Evolutionary conservation across 2,888 invertebrate species (phyloP), one percentile per base, ranked within the genome.

Genomic region (Trypoxylon attenuatum): DNA sequence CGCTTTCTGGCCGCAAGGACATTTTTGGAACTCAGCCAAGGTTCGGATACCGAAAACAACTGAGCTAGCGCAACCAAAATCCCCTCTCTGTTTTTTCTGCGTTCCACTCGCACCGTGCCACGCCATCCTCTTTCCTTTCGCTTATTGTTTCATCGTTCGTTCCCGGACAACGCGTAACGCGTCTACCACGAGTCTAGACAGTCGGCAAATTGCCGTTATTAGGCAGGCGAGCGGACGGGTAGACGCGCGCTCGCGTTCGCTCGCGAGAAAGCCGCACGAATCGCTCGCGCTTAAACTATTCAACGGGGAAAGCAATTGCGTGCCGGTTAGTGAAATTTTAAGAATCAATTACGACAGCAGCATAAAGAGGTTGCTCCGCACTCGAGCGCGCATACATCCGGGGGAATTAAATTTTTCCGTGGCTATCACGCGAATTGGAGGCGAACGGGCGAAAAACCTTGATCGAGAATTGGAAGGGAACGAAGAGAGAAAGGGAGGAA

Each of bases 381-480:
- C n/a, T n/a, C n/a, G n/a, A n/a, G n/a, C 18, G 25, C 13, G 4
- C 15, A 15, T 46, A 21, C 19, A 43, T 33, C 29, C 47, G 38
- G 16, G 53, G 54, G 51, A 66, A 66, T 47, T 41, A 51, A 51
- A 27, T 54, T 61, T 52, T 52, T 42, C 33, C 13, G 33, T 10
- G n/a, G 33, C 13, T 4, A 13, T 13, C 13, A 13, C 13, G 43
- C 52, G 60, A 60, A 66, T 67, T 55, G 56, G 60, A 49, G 29
- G 29, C 55, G 47, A 43, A 23, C 67, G 21, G 51, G 46, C 33
- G 29, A 68, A 46, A 59, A 57, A 19, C 45, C 25, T 45, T 56
- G 46, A 47, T 39, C 58, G 75, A 59, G 67, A 74, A 71, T 70
- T 67, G 65, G 49, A 52, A n/a, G n/a, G n/a, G n/a, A n/a, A n/a